Conservation (phyloP, 2,113 vertebrate species). For the Neomonachus schauinslandi region DNA sequence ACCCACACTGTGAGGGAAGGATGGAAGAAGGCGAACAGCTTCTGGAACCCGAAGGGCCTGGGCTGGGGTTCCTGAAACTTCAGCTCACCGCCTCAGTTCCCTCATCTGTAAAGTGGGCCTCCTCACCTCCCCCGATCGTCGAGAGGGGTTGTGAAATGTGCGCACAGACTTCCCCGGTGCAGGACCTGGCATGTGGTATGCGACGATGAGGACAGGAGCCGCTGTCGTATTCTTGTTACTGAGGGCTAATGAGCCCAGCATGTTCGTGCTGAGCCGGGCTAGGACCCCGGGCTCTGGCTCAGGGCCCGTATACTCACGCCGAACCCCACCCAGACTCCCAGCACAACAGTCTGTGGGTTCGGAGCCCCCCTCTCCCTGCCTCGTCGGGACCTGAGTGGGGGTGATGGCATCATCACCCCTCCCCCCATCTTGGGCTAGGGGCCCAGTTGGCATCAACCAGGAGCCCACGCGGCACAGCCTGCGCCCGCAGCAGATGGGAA, state of each 20-base stretch:
- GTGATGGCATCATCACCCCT: neutral
- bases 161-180: neutral
- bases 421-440: neutral
- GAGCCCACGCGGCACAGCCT: conserved; percentile 58
- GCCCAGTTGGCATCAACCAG: conserved; percentile 44
- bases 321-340: neutral
- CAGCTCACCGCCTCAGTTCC: neutral
- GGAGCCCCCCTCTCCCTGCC: neutral
- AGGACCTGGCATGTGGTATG: accelerated
- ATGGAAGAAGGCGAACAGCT: neutral
- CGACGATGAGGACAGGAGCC: neutral
- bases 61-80: neutral
- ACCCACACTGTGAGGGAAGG: neutral
- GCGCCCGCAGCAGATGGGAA: conserved; percentile 62
- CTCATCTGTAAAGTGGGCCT: neutral
- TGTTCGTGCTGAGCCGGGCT: neutral
- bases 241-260: neutral
- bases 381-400: neutral
- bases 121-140: neutral
- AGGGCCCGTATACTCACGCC: neutral
- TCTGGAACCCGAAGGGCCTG: neutral
- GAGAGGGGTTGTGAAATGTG: neutral
- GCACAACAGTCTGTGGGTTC: neutral
- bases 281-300: neutral
- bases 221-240: accelerated